Evolutionary conservation across 2,888 invertebrate genomes (phyloP), one percentile per base, ranked within the genome.

Genomic region (Phorcus lineatus): DNA sequence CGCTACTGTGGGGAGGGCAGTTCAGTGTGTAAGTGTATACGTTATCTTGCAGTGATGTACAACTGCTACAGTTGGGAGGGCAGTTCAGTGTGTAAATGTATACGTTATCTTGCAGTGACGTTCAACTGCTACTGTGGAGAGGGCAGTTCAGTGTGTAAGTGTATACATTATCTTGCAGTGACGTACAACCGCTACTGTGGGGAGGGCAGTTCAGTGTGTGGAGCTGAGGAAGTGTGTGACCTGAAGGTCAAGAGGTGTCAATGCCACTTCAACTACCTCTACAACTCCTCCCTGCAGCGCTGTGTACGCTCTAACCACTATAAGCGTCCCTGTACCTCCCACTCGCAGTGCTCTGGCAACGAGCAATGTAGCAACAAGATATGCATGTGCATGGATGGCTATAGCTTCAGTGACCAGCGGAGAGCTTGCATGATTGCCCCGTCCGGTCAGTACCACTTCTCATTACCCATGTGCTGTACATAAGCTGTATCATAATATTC

Each of bases 131-230:
- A n/a, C n/a, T n/a, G n/a, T n/a, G n/a, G n/a, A n/a, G n/a, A n/a
- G n/a, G n/a, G n/a, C n/a, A n/a, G n/a, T n/a, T n/a, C n/a, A n/a
- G 36, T 36, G 36, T 36, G 4, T 7, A 36, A 4, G 4, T 36
- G 36, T 36, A 36, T 36, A 2, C 2, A 22, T 57, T 57, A 28
- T 2, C 0, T 62, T 62, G 62, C 74, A 55, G 31, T 31, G 2
- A 77, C 77, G n/a, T 57, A 36, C n/a, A 77, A 77, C 77, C 54
- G 57, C 55, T n/a, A 54, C 28, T 77, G 77, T 57, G 7, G n/a
- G 16, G 17, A 24, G 24, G 22, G 31, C 36, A 55, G 13, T 17
- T 13, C 31, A 11, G 17, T 19, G 24, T 77, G 77, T 36, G 28
- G 36, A 2, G 11, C 17, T 9, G 31, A 62, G 28, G 77, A 77